phyloP scores from a whole-genome alignment of 2,113 vertebrate genomes.

The Tachycineta bicolor region DNA sequence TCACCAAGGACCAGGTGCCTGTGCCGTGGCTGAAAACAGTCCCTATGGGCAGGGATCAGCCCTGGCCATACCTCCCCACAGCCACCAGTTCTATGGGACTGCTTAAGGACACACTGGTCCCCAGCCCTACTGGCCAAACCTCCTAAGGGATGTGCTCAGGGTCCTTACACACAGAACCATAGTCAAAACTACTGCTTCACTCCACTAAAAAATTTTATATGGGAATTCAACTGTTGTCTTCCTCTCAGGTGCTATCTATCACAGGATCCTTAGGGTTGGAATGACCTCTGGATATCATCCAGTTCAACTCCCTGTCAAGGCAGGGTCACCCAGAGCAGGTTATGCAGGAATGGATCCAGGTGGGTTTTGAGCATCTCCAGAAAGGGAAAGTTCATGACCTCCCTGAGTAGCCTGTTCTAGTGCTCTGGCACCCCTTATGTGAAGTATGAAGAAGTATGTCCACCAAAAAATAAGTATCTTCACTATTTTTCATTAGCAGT shows the following conservation, averaged over 20 bases:
- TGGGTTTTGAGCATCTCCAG: not conserved
- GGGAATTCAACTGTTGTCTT: not conserved
- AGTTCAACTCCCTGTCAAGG: too few relatives aligned
- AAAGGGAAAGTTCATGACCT: not conserved
- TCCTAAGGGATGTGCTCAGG: not conserved
- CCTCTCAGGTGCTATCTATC: not conserved
- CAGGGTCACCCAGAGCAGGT: not conserved
- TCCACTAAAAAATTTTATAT: not conserved
- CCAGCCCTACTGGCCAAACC: not conserved
- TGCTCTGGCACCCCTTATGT: not conserved
- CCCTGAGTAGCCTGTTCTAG: not conserved
- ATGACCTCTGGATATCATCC: not conserved
- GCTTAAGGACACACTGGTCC: not conserved
- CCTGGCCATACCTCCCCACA: not conserved
- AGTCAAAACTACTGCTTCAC: not conserved
- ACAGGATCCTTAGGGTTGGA: not conserved
- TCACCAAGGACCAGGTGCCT: not conserved
- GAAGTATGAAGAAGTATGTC: not conserved
- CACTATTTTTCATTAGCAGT: not conserved
- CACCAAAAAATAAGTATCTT: not conserved
- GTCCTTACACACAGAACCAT: rapidly evolving
- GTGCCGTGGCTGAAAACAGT: not conserved
- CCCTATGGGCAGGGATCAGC: not conserved
- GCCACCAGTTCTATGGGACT: not conserved
- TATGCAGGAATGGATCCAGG: not conserved